Percentiles rank a stretch among this genome's conserved stretches.
These are phyloP conservation scores for Brachynemurus nebulosus DNA, from an alignment of 2,888 invertebrate genomes.

Conservation along the genomic window DNA sequence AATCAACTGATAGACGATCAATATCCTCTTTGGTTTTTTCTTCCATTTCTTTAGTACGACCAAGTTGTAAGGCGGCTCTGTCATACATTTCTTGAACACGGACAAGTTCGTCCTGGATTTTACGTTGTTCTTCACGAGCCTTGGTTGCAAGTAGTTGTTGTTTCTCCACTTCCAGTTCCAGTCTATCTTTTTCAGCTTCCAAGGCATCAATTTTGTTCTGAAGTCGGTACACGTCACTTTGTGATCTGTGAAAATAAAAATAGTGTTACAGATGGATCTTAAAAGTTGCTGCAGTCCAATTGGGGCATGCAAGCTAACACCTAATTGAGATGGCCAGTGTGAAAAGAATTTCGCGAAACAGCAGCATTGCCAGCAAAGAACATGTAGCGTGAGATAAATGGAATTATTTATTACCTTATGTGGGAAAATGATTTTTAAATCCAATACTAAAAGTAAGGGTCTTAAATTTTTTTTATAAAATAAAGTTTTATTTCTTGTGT, in stretches of 20 bases:
- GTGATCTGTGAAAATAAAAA: constrained; percentile 45
- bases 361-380: too few relatives aligned
- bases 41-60: constrained; percentile 77
- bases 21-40: constrained; percentile 80
- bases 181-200: constrained; percentile 75
- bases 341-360: too few relatives aligned
- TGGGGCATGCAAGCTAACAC: too few relatives aligned
- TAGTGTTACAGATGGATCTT: too few relatives aligned
- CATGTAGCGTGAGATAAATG: too few relatives aligned
- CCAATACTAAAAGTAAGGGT: too few relatives aligned
- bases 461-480: too few relatives aligned
- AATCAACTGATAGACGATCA: constrained; percentile 60
- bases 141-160: constrained; percentile 65
- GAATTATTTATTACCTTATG: too few relatives aligned
- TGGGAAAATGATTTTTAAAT: too few relatives aligned
- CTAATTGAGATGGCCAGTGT: too few relatives aligned
- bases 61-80: constrained; percentile 69
- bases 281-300: too few relatives aligned
- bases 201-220: constrained; percentile 79
- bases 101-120: constrained; percentile 73
- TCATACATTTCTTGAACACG: constrained; percentile 82
- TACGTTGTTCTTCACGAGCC: constrained; percentile 71
- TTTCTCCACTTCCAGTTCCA: constrained; percentile 77
- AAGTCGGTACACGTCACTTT: constrained; percentile 77
- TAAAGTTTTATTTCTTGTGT: too few relatives aligned